Evolutionary conservation across 2,113 vertebrate species (phyloP).

Genomic region (Cinclus cinclus): DNA sequence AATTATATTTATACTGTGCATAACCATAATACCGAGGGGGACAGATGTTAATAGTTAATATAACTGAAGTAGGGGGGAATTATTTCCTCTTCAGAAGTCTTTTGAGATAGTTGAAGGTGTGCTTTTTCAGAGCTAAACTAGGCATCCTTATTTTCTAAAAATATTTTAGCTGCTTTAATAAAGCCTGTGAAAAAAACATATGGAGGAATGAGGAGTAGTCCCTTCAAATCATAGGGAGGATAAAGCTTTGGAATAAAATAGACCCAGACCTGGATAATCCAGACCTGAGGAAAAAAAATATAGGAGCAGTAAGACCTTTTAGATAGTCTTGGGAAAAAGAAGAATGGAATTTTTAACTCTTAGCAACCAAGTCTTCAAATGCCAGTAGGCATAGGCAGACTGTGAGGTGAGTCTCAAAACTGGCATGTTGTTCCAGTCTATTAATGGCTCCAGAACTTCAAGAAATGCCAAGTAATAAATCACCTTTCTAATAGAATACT

Average conservation of each 20-base stretch:
- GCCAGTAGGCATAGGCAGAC: neutral
- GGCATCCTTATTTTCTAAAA: neutral
- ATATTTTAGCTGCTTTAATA: neutral
- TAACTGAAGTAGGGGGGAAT: neutral
- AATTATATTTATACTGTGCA: neutral
- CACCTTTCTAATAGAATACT: neutral
- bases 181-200: neutral
- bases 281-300: neutral
- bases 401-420: neutral
- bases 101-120: neutral
- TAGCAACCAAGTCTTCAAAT: neutral
- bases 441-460: neutral
- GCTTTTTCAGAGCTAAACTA: neutral
- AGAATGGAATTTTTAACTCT: neutral
- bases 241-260: neutral
- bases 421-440: neutral
- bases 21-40: neutral
- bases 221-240: neutral
- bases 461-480: neutral
- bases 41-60: neutral
- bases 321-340: neutral
- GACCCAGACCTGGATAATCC: neutral
- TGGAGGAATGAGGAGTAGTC: neutral
- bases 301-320: neutral
- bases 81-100: neutral